Base-by-base conservation (phyloP, 2,888 invertebrate species). In the Steinernema scapterisci region DNA sequence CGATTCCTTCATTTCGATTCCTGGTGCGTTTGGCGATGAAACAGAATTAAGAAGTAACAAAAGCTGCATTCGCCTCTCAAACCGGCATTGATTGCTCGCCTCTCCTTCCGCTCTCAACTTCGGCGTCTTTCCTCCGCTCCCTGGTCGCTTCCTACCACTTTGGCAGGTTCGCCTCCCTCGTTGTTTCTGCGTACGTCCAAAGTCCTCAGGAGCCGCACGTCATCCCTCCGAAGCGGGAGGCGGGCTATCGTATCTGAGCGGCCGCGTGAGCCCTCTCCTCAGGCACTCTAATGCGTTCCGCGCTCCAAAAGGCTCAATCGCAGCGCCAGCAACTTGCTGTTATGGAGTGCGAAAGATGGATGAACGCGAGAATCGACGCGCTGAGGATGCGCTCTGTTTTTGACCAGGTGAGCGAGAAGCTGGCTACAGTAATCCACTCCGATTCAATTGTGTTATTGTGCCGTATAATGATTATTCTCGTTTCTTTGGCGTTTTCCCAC, bases 261-360 rank as follows among this genome's bases (percentile, higher is more conserved):
- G 63, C 63, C 27, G 25, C 25, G 31, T 3, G 6, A 63, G 5
- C 38, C 9, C 5, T 9, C 63, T 25, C 21, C 63, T 27, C 54
- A 11, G 54, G 54, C 54, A 63, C 63, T 63, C 63, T 27, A 7
- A 63, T 63, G 54, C 54, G 19, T 21, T 21, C 21, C 31, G 63
- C 63, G 31, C 23, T 27, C 38, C 63, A 31, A 25, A 21, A 7
- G 27, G 21, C 25, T 25, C 63, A 27, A 16, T 63, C 63, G 31
- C 63, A 63, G 63, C 63, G 63, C 31, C 63, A 63, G 63, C 63
- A 63, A 31, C 63, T 63, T 27, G 63, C 63, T 16, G 63, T 63
- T 27, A 71, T 71, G 71, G 71, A 71, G 71, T 44, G 45, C 27
- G 71, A 71, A 19, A 7, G 85, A 92, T 94, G 46, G 91, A 52